These are phyloP conservation scores for Rhynchopsitta pachyrhyncha DNA, from an alignment of 2,113 vertebrate genomes.

Conservation along the genomic window DNA sequence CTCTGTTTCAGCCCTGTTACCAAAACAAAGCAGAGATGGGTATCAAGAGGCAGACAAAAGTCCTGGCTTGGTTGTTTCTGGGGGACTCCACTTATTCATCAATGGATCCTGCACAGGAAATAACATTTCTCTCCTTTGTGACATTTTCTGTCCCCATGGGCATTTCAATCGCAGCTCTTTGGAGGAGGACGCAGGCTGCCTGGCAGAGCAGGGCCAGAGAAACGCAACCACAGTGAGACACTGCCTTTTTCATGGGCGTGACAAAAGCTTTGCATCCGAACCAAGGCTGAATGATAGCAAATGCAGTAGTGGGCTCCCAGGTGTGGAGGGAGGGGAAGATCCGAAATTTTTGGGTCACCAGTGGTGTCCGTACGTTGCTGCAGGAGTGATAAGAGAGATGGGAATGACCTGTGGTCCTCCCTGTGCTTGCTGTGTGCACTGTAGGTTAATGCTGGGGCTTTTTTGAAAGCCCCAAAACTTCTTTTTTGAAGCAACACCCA, in stretches of 20 bases:
- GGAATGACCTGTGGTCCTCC: not conserved
- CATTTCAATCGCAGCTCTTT: not conserved
- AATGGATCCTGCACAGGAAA: not conserved
- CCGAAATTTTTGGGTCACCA: not conserved
- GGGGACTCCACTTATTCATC: not conserved
- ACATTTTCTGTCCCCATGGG: not conserved
- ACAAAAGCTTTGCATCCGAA: not conserved
- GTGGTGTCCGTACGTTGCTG: not conserved
- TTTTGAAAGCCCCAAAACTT: not conserved
- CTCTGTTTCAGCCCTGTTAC: not conserved
- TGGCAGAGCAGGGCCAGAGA: not conserved
- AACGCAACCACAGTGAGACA: not conserved
- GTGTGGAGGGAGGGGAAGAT: not conserved
- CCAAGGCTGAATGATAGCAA: not conserved
- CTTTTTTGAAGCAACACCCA: not conserved
- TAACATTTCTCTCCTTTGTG: not conserved
- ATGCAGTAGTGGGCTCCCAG: not conserved
- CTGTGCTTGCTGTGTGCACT: not conserved
- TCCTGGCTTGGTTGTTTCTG: not conserved
- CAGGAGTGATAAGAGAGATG: not conserved
- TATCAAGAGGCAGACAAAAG: not conserved
- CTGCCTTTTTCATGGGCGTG: not conserved
- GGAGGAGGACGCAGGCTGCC: not conserved
- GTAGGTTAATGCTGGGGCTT: not conserved
- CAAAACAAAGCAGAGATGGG: not conserved